These are phyloP conservation scores for Bilobella aurantiaca DNA, from an alignment of 1,140 invertebrate species.

Conservation along the genomic window DNA sequence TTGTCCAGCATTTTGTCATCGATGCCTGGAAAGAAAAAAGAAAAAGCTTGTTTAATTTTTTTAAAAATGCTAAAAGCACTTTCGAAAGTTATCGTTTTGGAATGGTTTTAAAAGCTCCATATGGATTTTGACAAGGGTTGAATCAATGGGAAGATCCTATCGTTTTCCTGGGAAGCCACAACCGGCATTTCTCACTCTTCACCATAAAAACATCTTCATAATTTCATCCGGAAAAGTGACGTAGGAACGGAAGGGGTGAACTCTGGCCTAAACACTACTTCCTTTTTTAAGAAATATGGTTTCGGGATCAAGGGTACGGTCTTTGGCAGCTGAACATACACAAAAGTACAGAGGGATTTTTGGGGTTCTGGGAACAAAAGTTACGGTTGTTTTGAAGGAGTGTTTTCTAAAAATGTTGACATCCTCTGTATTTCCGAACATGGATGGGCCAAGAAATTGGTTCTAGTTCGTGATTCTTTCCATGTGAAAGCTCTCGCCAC, in stretches of 20 bases:
- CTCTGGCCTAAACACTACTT: conserved; percentile 3
- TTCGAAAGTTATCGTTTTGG: too few species aligned
- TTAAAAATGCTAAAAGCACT: neutral
- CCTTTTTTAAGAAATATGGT: too few species aligned
- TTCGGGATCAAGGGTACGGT: too few species aligned
- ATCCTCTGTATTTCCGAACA: neutral
- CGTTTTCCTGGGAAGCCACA: neutral
- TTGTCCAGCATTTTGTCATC: neutral
- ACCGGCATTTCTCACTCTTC: neutral
- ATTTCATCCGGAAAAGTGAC: too few species aligned
- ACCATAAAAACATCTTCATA: neutral
- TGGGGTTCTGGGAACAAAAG: too few species aligned
- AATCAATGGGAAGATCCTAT: too few species aligned
- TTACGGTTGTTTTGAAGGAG: too few species aligned
- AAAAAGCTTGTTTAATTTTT: neutral
- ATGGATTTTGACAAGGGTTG: too few species aligned
- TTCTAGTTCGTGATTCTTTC: neutral
- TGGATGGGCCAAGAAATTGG: neutral
- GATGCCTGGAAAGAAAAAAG: neutral
- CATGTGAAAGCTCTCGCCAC: neutral
- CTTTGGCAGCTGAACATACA: too few species aligned
- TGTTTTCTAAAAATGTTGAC: too few species aligned
- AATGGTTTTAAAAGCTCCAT: too few species aligned
- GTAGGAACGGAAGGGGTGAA: neutral
- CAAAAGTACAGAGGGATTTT: too few species aligned